Evolutionary conservation across 2,797 vertebrate genomes (phyloP).

Genomic region (Cygnus olor): DNA sequence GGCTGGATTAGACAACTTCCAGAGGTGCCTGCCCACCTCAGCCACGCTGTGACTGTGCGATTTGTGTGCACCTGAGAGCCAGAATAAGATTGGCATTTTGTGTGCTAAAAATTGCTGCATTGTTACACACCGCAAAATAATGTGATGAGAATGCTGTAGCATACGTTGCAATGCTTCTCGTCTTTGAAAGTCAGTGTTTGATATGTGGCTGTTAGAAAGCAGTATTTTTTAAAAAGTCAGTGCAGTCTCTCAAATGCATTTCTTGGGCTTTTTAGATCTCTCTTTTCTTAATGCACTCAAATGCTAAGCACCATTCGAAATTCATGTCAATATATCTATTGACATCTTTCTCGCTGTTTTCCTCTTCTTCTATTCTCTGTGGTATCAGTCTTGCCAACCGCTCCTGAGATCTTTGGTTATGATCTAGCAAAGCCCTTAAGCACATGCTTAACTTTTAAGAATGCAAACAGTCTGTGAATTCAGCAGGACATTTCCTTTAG

Average conservation of each 20-base stretch:
- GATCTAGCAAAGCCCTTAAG: slow-evolving; percentile 73
- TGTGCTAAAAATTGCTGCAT: not conserved
- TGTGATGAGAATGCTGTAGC: not conserved
- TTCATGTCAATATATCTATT: slow-evolving; percentile 64
- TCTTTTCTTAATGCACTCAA: slow-evolving; percentile 24
- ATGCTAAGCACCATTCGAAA: slow-evolving; percentile 65
- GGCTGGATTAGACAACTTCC: not conserved
- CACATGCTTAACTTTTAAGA: slow-evolving; percentile 67
- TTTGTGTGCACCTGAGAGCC: not conserved
- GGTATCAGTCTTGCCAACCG: slow-evolving; percentile 64
- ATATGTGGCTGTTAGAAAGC: not conserved
- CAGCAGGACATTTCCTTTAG: slow-evolving; percentile 67
- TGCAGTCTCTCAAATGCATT: not conserved
- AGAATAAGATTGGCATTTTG: not conserved
- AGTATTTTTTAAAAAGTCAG: not conserved
- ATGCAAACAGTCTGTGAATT: slow-evolving; percentile 68
- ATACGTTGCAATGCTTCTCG: not conserved
- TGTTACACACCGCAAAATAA: not conserved
- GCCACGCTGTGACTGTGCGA: not conserved
- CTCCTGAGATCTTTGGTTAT: slow-evolving; percentile 68
- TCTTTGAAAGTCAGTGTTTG: not conserved
- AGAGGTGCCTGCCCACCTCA: not conserved
- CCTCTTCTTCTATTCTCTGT: slow-evolving; percentile 58
- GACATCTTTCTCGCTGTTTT: slow-evolving; percentile 68
- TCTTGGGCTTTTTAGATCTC: slow-evolving; percentile 42